Conservation (phyloP, 2,888 invertebrate genomes). For the Caenorhabditis sp. region DNA sequence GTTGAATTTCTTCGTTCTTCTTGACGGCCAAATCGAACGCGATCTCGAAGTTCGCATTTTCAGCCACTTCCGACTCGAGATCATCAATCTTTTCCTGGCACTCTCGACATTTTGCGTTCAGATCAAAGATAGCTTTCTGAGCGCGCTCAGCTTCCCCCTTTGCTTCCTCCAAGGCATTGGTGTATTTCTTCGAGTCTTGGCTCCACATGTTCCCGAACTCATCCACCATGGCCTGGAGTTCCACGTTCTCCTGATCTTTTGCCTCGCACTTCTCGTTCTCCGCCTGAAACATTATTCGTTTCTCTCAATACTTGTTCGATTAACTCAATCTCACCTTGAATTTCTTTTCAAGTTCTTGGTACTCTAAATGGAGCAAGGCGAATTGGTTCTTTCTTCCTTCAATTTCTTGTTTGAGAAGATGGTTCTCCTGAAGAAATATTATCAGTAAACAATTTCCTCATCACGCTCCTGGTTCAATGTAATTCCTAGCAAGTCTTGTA, state of each 20-base stretch:
- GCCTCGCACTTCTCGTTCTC: not conserved
- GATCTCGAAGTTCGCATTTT: not conserved
- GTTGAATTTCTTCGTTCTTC: not conserved
- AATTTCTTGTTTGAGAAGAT: too few relatives aligned
- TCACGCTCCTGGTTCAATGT: too few relatives aligned
- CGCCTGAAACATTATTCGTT: too few relatives aligned
- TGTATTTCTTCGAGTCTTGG: constrained; percentile 14
- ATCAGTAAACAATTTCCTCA: too few relatives aligned
- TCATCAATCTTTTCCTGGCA: not conserved
- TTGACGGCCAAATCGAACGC: not conserved
- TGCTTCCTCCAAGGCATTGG: not conserved
- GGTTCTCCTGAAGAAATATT: constrained; percentile 15
- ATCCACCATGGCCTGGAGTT: constrained; percentile 19
- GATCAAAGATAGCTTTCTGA: too few relatives aligned
- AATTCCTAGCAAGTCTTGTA: too few relatives aligned
- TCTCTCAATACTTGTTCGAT: not conserved
- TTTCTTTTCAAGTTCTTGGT: too few relatives aligned
- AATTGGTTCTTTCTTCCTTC: too few relatives aligned
- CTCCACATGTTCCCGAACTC: constrained; percentile 28
- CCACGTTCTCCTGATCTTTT: constrained; percentile 9
- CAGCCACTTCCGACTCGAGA: not conserved
- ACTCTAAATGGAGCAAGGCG: too few relatives aligned
- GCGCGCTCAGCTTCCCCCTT: not conserved
- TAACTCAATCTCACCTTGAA: not conserved
- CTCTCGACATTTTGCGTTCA: not conserved